These are phyloP conservation scores for Lepidurus couesii DNA, from an alignment of 1,140 invertebrate genomes.

Conservation along the genomic window DNA sequence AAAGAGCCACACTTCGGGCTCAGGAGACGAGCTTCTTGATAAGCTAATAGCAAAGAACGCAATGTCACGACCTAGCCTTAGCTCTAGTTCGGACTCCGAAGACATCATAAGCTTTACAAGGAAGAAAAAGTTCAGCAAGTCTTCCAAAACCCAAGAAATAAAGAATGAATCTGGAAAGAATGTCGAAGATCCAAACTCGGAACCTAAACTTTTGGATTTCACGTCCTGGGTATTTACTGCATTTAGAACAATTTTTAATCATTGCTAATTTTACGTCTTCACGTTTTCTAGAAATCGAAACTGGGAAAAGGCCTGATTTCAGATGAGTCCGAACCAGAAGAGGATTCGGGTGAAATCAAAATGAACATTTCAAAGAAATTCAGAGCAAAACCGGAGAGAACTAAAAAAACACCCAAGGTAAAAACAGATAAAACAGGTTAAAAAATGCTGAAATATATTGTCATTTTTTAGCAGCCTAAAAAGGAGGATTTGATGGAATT, in stretches of 20 bases:
- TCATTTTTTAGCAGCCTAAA: neutral
- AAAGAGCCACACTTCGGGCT: neutral
- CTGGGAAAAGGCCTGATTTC: neutral
- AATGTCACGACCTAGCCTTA: neutral
- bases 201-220: neutral
- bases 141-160: neutral
- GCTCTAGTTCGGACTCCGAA: neutral
- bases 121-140: constrained; percentile 4
- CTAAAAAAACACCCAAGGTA: neutral
- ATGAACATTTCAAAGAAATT: neutral
- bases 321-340: neutral
- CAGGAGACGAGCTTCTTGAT: neutral
- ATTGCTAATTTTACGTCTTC: neutral
- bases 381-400: neutral
- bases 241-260: neutral
- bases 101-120: neutral
- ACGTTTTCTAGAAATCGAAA: neutral
- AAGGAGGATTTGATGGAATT: neutral
- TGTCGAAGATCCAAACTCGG: neutral
- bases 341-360: neutral
- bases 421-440: neutral
- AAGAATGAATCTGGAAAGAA: neutral
- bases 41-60: neutral
- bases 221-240: neutral
- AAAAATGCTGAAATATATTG: neutral